phyloP scores from a whole-genome alignment of 2,113 vertebrate genomes.

The Speoplatyrhinus poulsoni region DNA sequence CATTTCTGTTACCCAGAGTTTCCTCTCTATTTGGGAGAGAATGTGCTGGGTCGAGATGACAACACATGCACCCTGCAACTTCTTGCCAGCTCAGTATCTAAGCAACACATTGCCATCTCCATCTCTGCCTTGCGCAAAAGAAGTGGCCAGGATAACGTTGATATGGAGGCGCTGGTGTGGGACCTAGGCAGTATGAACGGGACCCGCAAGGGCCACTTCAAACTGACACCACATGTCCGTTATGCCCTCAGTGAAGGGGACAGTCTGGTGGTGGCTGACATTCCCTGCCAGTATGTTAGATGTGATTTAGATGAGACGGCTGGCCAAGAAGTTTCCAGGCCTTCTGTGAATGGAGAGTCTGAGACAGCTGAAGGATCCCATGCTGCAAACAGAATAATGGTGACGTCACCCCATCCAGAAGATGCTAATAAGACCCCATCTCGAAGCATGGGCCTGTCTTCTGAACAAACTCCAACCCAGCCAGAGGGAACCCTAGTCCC shows the following conservation, averaged over 20 bases:
- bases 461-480: slow-evolving; percentile 58
- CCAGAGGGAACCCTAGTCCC: slow-evolving; percentile 69
- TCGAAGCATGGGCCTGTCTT: slow-evolving; percentile 31
- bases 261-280: slow-evolving; percentile 80
- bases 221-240: slow-evolving; percentile 78
- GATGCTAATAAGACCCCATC: slow-evolving; percentile 31
- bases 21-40: slow-evolving; percentile 82
- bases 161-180: slow-evolving; percentile 77
- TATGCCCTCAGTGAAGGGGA: slow-evolving; percentile 82
- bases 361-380: too few species aligned
- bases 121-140: slow-evolving; percentile 75
- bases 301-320: slow-evolving; percentile 19
- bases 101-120: slow-evolving; percentile 81
- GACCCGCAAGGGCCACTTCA: slow-evolving; percentile 77
- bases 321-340: slow-evolving; percentile 6
- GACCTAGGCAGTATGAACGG: slow-evolving; percentile 87
- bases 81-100: slow-evolving; percentile 80
- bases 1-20: slow-evolving; percentile 70
- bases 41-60: slow-evolving; percentile 83
- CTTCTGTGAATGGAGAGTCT: slow-evolving; percentile 16
- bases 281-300: slow-evolving; percentile 81
- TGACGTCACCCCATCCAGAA: background rate
- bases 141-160: slow-evolving; percentile 56
- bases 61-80: slow-evolving; percentile 74
- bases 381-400: background rate